A percentile compares a stretch with the other conserved stretches of the same genome.
Evolutionary conservation across 2,113 vertebrate species (phyloP).

Genomic region (Psephotus haematonotus): DNA sequence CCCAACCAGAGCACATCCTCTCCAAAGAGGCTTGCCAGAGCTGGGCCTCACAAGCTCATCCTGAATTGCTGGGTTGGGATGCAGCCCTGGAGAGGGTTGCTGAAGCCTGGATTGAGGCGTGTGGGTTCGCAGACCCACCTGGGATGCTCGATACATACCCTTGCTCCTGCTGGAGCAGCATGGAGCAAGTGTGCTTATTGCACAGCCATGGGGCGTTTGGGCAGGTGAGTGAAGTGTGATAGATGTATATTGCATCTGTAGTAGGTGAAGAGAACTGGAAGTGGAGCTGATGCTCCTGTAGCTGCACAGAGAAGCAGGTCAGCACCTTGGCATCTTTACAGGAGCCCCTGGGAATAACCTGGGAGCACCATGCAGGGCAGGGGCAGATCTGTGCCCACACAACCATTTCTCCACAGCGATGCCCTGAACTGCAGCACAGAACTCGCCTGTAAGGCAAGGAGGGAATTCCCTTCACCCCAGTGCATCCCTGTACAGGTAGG

Average conservation of each 20-base stretch:
- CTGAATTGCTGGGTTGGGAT: fast-evolving
- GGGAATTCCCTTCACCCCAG: not conserved
- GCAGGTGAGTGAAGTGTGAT: not conserved
- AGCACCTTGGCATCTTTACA: fast-evolving
- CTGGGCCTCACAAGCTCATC: not conserved
- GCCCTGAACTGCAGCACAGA: not conserved
- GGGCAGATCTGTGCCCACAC: not conserved
- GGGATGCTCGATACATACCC: not conserved
- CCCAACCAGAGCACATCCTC: too few species aligned
- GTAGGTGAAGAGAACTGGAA: not conserved
- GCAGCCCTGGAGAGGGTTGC: not conserved
- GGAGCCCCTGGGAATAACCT: not conserved
- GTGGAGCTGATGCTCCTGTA: not conserved
- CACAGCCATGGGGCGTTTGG: not conserved
- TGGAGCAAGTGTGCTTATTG: not conserved
- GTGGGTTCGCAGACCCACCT: not conserved
- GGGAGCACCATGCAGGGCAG: fast-evolving
- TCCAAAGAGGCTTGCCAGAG: not conserved
- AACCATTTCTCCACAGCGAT: not conserved
- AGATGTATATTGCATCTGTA: not conserved
- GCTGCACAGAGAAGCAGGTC: not conserved
- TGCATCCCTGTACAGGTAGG: not conserved
- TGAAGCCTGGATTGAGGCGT: not conserved
- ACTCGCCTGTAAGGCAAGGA: not conserved
- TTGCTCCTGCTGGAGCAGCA: fast-evolving